Evolutionary conservation across 37 sponge, comb jelly and placozoan species (phyloP).

Genomic region (Dysidea cf. avara): DNA sequence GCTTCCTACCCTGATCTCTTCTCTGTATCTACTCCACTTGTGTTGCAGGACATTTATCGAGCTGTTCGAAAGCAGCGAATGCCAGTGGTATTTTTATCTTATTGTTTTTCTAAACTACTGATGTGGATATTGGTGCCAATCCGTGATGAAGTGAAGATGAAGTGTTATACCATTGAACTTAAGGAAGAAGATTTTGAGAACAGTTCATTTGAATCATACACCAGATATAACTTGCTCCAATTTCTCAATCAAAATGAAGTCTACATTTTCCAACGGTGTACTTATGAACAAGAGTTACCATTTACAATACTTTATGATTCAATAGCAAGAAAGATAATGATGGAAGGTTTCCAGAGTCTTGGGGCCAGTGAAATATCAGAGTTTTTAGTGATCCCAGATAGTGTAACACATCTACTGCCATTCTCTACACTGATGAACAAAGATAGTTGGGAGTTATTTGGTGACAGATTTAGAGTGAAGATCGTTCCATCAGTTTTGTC

Average conservation of each 20-base stretch:
- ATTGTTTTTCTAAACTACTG: slow-evolving; percentile 54
- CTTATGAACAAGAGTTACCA: too few relatives aligned
- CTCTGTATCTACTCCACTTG: too few relatives aligned
- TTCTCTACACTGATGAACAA: slow-evolving; percentile 35
- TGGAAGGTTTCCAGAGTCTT: too few relatives aligned
- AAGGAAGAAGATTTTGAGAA: neutral
- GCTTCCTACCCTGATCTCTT: neutral
- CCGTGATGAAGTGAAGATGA: neutral
- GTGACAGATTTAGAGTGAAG: slow-evolving; percentile 48
- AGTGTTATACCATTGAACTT: too few relatives aligned
- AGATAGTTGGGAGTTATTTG: slow-evolving; percentile 31
- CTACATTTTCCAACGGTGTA: slow-evolving; percentile 2
- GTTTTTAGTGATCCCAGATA: slow-evolving; percentile 63
- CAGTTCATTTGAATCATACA: slow-evolving; percentile 15
- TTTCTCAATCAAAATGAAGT: slow-evolving; percentile 9
- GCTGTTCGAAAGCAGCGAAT: too few relatives aligned
- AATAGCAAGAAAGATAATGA: too few relatives aligned
- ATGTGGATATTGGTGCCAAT: slow-evolving; percentile 59
- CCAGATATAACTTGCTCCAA: slow-evolving; percentile 3
- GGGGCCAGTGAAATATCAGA: slow-evolving; percentile 6
- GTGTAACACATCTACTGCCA: slow-evolving; percentile 56
- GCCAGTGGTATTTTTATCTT: slow-evolving; percentile 57
- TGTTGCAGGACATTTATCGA: too few relatives aligned
- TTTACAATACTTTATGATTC: too few relatives aligned
- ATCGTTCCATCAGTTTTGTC: slow-evolving; percentile 58